phyloP scores from a whole-genome alignment of 2,888 invertebrate genomes.

The Eupithecia insigniata region DNA sequence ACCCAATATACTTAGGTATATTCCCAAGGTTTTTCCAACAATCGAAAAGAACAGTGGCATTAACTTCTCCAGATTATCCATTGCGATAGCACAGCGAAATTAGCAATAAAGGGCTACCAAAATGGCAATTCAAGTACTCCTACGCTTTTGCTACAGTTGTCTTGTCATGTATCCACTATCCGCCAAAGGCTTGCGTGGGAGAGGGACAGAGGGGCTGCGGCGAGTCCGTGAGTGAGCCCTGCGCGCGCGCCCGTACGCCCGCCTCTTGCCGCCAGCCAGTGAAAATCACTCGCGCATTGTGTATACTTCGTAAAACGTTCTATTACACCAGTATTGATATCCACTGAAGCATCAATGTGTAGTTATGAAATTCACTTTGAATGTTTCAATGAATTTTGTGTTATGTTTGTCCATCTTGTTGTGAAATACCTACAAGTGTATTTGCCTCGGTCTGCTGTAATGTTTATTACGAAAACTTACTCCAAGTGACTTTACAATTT shows the following conservation, averaged over 20 bases:
- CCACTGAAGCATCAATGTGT: slow-evolving; percentile 33
- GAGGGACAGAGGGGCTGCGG: slow-evolving; percentile 57
- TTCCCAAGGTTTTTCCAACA: slow-evolving; percentile 33
- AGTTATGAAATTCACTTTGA: slow-evolving; percentile 29
- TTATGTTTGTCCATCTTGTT: slow-evolving; percentile 46
- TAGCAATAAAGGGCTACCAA: slow-evolving; percentile 67
- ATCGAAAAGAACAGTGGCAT: slow-evolving; percentile 36
- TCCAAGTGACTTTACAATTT: background rate
- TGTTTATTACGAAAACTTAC: slow-evolving; percentile 43
- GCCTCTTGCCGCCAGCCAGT: slow-evolving; percentile 54
- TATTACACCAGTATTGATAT: slow-evolving; percentile 35
- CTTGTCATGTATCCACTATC: slow-evolving; percentile 46
- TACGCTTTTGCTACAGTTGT: slow-evolving; percentile 68
- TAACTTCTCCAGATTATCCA: slow-evolving; percentile 26
- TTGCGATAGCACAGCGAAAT: slow-evolving; percentile 39
- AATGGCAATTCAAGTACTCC: slow-evolving; percentile 76
- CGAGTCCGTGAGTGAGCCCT: slow-evolving; percentile 72
- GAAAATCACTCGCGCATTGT: slow-evolving; percentile 68
- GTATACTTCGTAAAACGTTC: slow-evolving; percentile 39
- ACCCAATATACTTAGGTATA: slow-evolving; percentile 7
- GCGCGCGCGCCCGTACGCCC: slow-evolving; percentile 64
- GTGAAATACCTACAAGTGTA: slow-evolving; percentile 40
- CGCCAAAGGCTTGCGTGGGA: slow-evolving; percentile 64
- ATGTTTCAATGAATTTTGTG: slow-evolving; percentile 3
- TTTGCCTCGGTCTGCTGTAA: slow-evolving; percentile 37